These are phyloP conservation scores for Bucco capensis DNA, from an alignment of 2,113 vertebrate species.

Conservation along the genomic window DNA sequence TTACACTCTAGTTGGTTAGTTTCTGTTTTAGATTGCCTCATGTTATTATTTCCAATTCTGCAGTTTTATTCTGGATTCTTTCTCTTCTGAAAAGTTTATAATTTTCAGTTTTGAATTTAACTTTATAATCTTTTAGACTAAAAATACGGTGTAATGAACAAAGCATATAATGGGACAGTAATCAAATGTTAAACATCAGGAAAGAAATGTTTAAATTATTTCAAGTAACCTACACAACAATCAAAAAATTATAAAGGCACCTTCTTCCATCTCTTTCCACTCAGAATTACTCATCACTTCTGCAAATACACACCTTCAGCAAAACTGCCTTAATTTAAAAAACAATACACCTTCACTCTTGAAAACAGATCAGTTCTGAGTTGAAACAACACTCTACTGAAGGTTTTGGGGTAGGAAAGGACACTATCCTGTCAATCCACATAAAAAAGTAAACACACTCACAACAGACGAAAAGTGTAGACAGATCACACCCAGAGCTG, in stretches of 20 bases:
- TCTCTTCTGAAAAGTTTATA: neutral
- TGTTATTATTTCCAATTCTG: neutral
- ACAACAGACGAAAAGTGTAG: neutral
- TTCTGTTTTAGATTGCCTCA: neutral
- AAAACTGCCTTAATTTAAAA: neutral
- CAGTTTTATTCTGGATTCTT: neutral
- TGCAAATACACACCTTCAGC: neutral
- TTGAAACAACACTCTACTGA: neutral
- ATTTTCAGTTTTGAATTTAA: neutral
- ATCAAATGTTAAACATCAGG: neutral
- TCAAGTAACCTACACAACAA: neutral
- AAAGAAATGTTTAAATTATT: neutral
- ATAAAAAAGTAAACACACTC: neutral
- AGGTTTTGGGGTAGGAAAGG: neutral
- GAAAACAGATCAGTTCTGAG: neutral
- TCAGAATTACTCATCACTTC: neutral
- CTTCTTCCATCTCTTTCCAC: neutral
- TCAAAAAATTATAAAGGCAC: neutral
- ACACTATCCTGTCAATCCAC: neutral
- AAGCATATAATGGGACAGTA: neutral
- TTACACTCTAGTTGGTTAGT: neutral
- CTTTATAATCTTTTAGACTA: neutral
- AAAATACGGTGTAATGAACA: rapidly evolving
- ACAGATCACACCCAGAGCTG: neutral
- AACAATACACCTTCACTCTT: neutral